Evolutionary conservation across 2,113 vertebrate genomes (phyloP).

Genomic region (Protobothrops flavoviridis): DNA sequence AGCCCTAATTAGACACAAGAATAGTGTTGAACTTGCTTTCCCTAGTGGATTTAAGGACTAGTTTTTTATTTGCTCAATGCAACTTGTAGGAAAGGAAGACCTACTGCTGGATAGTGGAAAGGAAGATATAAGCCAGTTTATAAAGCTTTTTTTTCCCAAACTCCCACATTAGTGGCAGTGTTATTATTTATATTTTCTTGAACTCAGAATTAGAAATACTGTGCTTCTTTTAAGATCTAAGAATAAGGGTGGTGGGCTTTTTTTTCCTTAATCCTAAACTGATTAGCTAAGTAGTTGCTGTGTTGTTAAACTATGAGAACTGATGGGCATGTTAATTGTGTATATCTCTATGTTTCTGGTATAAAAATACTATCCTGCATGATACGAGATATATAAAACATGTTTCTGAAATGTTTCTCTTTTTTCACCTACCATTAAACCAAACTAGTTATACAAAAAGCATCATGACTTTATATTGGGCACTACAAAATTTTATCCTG

Average conservation of each 20-base stretch:
- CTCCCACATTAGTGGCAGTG: constrained; percentile 39
- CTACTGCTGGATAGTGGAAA: not conserved
- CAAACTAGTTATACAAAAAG: not conserved
- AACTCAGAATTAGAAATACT: not conserved
- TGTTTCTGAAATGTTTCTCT: not conserved
- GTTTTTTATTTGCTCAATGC: constrained; percentile 13
- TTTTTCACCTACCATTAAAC: accelerated
- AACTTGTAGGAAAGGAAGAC: constrained; percentile 16
- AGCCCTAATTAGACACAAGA: not conserved
- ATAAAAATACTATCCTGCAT: constrained; percentile 6
- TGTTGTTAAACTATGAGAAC: not conserved
- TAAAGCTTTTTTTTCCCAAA: constrained; percentile 21
- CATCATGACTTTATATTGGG: not conserved
- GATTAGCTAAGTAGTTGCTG: not conserved
- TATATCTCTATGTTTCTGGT: not conserved
- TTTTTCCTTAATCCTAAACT: not conserved
- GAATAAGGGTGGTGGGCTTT: not conserved
- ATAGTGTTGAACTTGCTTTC: not conserved
- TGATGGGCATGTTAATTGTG: not conserved
- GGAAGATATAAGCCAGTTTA: not conserved
- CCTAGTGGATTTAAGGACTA: constrained; percentile 13
- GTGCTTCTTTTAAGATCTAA: not conserved
- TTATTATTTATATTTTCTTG: not conserved
- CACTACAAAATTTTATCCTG: not conserved
- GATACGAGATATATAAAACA: not conserved